A percentile compares a stretch with the other conserved stretches of the same genome.
phyloP scores from a whole-genome alignment of 2,888 invertebrate genomes.

The Beris morrisii region DNA sequence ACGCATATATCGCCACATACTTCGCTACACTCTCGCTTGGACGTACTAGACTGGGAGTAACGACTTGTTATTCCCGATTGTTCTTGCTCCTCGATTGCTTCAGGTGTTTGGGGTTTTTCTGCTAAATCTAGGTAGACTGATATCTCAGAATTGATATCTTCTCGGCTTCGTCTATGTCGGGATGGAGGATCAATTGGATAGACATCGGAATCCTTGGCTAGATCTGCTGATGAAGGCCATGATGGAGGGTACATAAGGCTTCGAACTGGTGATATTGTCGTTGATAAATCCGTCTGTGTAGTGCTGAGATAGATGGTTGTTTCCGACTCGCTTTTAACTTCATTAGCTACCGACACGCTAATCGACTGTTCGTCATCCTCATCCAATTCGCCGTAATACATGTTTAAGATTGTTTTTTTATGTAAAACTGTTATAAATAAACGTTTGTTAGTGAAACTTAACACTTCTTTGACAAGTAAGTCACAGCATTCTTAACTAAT shows the following conservation, averaged over 20 bases:
- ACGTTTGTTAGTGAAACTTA: too few species aligned
- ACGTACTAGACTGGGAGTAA: too few species aligned
- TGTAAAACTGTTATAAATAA: too few species aligned
- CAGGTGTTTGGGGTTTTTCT: too few species aligned
- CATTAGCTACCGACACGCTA: neutral
- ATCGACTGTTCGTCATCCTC: neutral
- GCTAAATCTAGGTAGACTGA: neutral
- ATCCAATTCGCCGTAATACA: slow-evolving; percentile 7
- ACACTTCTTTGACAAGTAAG: too few species aligned
- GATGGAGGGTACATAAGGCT: slow-evolving; percentile 2
- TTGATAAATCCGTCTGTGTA: neutral
- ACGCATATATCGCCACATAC: slow-evolving; percentile 1
- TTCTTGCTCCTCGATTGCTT: too few species aligned
- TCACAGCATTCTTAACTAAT: too few species aligned
- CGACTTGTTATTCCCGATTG: too few species aligned
- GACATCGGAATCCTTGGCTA: slow-evolving; percentile 5
- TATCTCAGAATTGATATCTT: neutral
- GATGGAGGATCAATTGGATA: slow-evolving; percentile 1
- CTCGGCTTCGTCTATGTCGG: neutral
- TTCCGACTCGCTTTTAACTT: neutral
- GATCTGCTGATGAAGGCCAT: slow-evolving; percentile 6
- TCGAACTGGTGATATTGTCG: neutral
- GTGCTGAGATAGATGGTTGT: slow-evolving; percentile 7
- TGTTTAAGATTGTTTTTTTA: neutral
- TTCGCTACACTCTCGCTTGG: neutral